A percentile compares a stretch with the other conserved stretches of the same genome.
phyloP scores from a whole-genome alignment of 2,888 invertebrate genomes.

The Polyommatus iphigenia region DNA sequence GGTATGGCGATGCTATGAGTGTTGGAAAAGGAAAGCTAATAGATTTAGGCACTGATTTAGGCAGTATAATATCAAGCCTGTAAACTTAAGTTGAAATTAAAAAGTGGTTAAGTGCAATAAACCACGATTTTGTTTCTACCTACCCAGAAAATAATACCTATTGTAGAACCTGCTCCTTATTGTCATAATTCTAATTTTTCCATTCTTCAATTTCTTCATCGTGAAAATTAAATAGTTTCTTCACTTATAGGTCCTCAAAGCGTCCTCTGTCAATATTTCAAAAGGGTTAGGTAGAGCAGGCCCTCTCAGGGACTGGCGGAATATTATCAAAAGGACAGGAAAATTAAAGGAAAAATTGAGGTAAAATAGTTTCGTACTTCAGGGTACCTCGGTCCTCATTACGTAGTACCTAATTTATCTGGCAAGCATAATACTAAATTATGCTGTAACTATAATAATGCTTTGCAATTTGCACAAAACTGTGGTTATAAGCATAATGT shows the following conservation, averaged over 20 bases:
- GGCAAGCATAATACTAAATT: not conserved
- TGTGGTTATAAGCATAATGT: too few species aligned
- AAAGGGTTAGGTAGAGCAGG: not conserved
- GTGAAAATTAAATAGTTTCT: conserved; percentile 2
- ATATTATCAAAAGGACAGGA: conserved; percentile 7
- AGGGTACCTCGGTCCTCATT: not conserved
- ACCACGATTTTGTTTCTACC: too few species aligned
- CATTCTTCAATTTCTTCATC: not conserved
- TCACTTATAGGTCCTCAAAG: not conserved
- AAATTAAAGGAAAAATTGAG: not conserved
- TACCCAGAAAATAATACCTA: not conserved
- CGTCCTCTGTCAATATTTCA: conserved; percentile 12
- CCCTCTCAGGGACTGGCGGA: not conserved
- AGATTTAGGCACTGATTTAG: too few species aligned
- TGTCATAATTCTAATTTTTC: not conserved
- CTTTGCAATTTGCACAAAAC: not conserved
- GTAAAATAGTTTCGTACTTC: not conserved
- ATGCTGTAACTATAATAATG: not conserved
- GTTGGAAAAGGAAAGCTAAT: too few species aligned
- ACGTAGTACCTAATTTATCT: too few species aligned
- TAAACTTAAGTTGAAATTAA: too few species aligned
- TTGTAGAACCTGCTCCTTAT: not conserved
- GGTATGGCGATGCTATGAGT: too few species aligned
- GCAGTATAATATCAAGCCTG: too few species aligned
- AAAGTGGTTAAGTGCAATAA: too few species aligned